Percentiles rank a stretch among this genome's conserved stretches.
phyloP scores from a whole-genome alignment of 1,140 invertebrate genomes.

The Drosophila auraria region DNA sequence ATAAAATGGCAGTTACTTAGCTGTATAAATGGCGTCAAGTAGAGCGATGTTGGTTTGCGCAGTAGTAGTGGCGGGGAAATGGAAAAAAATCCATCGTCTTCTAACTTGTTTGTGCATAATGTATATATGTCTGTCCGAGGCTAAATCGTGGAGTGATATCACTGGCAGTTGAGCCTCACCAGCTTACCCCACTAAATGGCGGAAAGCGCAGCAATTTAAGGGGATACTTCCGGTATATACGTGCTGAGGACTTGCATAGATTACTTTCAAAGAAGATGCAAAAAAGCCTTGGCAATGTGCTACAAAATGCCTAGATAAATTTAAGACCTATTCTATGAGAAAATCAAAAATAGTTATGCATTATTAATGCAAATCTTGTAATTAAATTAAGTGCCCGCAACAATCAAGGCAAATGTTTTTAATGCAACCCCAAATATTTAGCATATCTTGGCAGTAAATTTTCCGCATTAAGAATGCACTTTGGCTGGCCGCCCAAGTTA shows the following conservation, averaged over 20 bases:
- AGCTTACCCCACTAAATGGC: constrained; percentile 14
- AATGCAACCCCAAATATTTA: constrained; percentile 13
- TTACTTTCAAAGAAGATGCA: not conserved
- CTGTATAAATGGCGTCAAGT: constrained; percentile 59
- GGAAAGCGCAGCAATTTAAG: constrained; percentile 30
- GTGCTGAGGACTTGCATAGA: constrained; percentile 24
- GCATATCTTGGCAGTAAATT: constrained; percentile 47
- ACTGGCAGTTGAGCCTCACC: constrained; percentile 37
- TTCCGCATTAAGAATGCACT: constrained; percentile 36
- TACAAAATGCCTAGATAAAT: not conserved
- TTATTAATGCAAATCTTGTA: not conserved
- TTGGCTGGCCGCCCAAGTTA: constrained; percentile 38
- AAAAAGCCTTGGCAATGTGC: not conserved
- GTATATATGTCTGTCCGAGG: constrained; percentile 1
- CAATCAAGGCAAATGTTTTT: not conserved
- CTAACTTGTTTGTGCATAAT: constrained; percentile 45
- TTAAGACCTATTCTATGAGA: not conserved
- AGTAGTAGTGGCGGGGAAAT: not conserved
- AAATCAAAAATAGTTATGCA: not conserved
- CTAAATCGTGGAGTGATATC: constrained; percentile 1
- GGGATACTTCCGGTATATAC: constrained; percentile 2
- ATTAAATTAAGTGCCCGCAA: constrained; percentile 1
- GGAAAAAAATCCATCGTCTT: constrained; percentile 4
- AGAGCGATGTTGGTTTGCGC: constrained; percentile 19
- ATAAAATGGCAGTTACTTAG: constrained; percentile 80